Evolutionary conservation across 1,140 invertebrate genomes (phyloP).

Genomic region (Aphidius ervi): DNA sequence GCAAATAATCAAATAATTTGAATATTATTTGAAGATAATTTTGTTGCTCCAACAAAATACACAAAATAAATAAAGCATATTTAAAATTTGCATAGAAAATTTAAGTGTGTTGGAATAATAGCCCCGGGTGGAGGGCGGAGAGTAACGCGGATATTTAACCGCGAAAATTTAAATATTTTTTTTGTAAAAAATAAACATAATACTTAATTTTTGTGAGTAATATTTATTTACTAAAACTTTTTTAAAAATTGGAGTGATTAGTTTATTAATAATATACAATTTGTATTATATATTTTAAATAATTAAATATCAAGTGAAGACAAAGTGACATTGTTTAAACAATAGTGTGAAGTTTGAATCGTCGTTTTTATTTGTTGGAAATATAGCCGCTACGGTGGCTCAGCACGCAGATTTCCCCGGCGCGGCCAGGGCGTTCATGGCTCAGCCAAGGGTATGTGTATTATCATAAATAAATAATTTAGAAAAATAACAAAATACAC

Average conservation of each 20-base stretch:
- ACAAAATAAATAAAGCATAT: neutral
- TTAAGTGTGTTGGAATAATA: no score
- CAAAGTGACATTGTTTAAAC: slow-evolving; percentile 10
- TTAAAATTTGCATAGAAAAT: no score
- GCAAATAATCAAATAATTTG: slow-evolving; percentile 1
- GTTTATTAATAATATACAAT: no score
- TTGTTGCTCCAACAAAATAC: neutral
- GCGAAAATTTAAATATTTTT: slow-evolving; percentile 22
- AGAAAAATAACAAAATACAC: neutral
- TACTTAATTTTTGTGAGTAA: no score
- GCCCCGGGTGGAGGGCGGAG: slow-evolving; percentile 25
- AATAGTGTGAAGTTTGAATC: slow-evolving; percentile 37
- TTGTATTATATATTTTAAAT: neutral
- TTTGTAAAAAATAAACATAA: neutral
- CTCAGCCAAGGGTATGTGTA: slow-evolving; percentile 60
- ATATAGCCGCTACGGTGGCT: slow-evolving; percentile 57
- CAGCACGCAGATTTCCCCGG: slow-evolving; percentile 58
- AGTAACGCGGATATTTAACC: slow-evolving; percentile 16
- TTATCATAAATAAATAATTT: slow-evolving; percentile 4
- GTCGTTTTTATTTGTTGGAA: slow-evolving; percentile 48
- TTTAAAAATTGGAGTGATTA: no score
- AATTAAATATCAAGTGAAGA: neutral
- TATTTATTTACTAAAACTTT: no score
- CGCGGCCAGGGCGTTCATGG: slow-evolving; percentile 62
- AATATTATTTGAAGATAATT: neutral